Conservation (phyloP, 2,797 vertebrate species). For the Amazona ochrocephala region DNA sequence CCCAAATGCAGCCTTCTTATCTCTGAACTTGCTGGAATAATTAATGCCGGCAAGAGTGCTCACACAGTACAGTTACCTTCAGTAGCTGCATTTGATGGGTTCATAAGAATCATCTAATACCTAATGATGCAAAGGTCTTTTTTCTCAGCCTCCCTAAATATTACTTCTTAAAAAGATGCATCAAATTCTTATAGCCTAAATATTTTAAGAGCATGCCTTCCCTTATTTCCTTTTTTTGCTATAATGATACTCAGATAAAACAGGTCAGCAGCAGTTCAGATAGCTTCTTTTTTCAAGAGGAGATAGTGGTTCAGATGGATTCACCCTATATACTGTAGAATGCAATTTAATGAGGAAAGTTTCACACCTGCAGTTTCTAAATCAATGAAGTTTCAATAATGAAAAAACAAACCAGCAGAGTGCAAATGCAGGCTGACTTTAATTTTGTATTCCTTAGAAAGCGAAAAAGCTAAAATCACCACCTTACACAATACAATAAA, state of each 20-base stretch:
- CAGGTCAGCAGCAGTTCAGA: neutral
- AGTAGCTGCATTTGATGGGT: neutral
- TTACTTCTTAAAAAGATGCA: neutral
- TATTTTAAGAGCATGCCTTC: neutral
- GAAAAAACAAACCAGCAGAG: neutral
- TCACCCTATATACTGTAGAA: constrained; percentile 3
- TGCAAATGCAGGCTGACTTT: neutral
- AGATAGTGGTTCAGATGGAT: constrained; percentile 17
- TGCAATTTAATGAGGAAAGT: constrained; percentile 34
- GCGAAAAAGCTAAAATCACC: constrained; percentile 23
- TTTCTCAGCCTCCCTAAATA: neutral
- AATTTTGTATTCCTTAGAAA: neutral
- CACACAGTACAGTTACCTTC: neutral
- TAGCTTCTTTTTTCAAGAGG: constrained; percentile 13
- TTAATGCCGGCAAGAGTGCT: neutral
- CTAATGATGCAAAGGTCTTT: neutral
- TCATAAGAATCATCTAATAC: neutral
- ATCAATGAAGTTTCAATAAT: constrained; percentile 34
- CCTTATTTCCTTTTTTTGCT: neutral
- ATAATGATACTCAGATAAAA: neutral
- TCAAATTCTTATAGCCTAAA: neutral
- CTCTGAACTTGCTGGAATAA: neutral
- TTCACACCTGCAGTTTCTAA: constrained; percentile 42
- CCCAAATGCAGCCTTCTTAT: neutral
- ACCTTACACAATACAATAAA: neutral